phyloP scores from a whole-genome alignment of 2,113 vertebrate species.

The Tylochromis polylepis region DNA sequence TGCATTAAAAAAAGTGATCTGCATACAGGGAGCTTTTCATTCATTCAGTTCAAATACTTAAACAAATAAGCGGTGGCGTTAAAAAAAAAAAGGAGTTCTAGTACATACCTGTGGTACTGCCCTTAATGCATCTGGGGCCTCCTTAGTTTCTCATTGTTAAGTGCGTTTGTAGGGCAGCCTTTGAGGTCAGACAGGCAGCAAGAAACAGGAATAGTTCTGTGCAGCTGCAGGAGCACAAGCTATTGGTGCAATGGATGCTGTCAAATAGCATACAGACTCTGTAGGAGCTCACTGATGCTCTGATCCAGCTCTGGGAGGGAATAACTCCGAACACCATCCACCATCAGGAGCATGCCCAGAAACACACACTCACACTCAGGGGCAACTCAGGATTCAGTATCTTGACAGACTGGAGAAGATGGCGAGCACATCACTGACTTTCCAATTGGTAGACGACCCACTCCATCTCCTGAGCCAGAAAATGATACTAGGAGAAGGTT shows the following conservation, averaged over 20 bases:
- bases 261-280: background rate
- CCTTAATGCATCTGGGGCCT: background rate
- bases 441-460: background rate
- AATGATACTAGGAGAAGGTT: background rate
- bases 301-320: background rate
- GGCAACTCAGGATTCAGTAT: background rate
- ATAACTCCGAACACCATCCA: background rate
- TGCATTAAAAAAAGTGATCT: background rate
- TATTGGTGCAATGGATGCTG: background rate
- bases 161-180: constrained; percentile 20
- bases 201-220: background rate
- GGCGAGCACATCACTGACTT: background rate
- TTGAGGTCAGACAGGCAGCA: background rate
- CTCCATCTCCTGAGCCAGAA: background rate
- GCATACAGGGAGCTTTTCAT: background rate
- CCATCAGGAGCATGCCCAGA: background rate
- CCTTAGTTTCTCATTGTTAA: background rate
- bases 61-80: background rate
- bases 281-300: no score
- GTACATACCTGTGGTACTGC: background rate
- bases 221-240: background rate
- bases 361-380: background rate
- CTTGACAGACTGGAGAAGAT: background rate
- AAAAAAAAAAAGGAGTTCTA: background rate
- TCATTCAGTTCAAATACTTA: background rate